A percentile compares a stretch with the other conserved stretches of the same genome.
These are phyloP conservation scores for Heliocidaris erythrogramma DNA, from an alignment of 35 echinoderm and acorn worm genomes.

Conservation along the genomic window DNA sequence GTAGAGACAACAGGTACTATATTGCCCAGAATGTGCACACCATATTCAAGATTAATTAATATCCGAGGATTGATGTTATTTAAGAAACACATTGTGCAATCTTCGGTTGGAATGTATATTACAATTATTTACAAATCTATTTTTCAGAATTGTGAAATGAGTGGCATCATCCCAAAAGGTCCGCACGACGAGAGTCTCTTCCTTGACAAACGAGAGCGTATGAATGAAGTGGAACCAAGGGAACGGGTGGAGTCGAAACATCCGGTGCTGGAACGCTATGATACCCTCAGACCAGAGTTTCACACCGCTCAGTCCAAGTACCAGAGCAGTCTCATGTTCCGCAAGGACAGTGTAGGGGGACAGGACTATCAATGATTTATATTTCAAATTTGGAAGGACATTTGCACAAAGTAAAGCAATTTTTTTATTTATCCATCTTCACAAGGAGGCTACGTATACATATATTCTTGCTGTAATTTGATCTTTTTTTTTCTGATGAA, in stretches of 20 bases:
- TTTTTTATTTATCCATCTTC: background rate
- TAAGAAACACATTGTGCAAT: too few species aligned
- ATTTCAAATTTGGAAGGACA: background rate
- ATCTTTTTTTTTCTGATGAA: background rate
- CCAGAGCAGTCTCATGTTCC: constrained; percentile 98
- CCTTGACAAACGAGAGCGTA: constrained; percentile 90
- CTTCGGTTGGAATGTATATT: too few species aligned
- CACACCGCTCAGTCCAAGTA: constrained; percentile 96
- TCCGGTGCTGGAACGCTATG: constrained; percentile 71
- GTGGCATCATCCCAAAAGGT: constrained; percentile 94
- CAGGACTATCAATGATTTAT: background rate
- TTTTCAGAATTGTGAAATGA: constrained; percentile 92
- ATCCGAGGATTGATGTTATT: too few species aligned
- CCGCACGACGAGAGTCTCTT: constrained; percentile 94
- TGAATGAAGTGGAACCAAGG: constrained; percentile 96
- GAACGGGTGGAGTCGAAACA: constrained; percentile 79
- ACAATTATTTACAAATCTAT: background rate
- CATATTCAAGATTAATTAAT: too few species aligned
- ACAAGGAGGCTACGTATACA: background rate
- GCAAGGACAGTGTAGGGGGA: constrained; percentile 62
- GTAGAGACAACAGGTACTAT: too few species aligned
- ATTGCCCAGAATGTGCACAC: too few species aligned
- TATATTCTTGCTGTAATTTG: background rate
- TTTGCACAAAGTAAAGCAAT: background rate
- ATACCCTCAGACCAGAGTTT: constrained; percentile 88